Evolutionary conservation across 2,888 invertebrate species (phyloP), one percentile per base, ranked within the genome.

Genomic region (Ichneumoninae sp.): DNA sequence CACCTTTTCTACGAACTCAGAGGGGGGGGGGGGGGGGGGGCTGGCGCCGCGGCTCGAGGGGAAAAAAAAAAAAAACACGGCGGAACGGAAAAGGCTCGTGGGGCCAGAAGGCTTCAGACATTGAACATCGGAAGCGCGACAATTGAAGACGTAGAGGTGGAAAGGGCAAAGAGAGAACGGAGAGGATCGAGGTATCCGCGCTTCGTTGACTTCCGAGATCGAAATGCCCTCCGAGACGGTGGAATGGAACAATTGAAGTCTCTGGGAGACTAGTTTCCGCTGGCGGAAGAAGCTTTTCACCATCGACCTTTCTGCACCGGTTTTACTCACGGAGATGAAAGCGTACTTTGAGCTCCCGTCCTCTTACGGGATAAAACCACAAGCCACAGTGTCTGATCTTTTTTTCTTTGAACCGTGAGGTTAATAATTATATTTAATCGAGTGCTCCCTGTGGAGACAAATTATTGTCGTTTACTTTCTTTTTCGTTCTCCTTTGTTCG

Each of bases 201-300:
- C 65, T 50, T 65, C 52, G 8, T 33, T 50, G 75, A 50, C 65
- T 65, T 65, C 65, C 65, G 75, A 33, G 62, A 62, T 47, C 60
- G 62, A 74, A 74, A 74, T 50, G 47, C 74, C n/a, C 47, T n/a
- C 10, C 60, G 44, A 44, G 30, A 47, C 62, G 62, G 19, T 33
- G 30, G 16, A n/a, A 10, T 22, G 75, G 36, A 76, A 80, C 66
- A 76, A 83, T 83, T 71, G 76, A 66, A 71, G 57, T 44, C n/a
- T 26, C 8, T 50, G 65, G 47, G 36, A 81, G 65, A 33, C 77
- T 76, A 76, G 66, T 65, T 68, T 72, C 77, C 77, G 77, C 52
- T 60, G 60, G 16, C 66, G 72, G 57, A 72, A 74, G 72, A 78
- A 69, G 57, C 70, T 71, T 78, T 52, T 60, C 72, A 44, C 44